phyloP scores from a whole-genome alignment of 2,888 invertebrate genomes.

The Tetramorium bicarinatum region DNA sequence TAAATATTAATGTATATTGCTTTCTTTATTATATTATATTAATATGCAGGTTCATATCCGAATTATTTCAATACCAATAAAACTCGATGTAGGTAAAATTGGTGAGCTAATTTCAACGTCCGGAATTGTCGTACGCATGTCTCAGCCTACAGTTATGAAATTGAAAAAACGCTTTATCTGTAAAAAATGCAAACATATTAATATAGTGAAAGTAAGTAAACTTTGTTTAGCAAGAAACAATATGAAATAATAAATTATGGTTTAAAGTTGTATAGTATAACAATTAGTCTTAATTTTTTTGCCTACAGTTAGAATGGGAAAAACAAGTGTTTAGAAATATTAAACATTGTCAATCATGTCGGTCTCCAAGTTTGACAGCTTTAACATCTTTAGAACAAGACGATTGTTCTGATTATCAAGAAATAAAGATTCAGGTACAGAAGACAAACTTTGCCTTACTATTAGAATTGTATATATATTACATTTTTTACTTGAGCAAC shows the following conservation, averaged over 20 bases:
- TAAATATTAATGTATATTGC: neutral
- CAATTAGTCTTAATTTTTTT: conserved; percentile 13
- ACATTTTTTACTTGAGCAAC: neutral
- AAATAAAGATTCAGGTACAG: conserved; percentile 92
- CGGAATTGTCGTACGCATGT: conserved; percentile 93
- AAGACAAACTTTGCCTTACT: conserved; percentile 6
- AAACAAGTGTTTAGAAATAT: conserved; percentile 79
- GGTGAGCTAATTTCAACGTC: conserved; percentile 83
- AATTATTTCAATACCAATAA: conserved; percentile 86
- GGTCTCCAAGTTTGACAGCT: conserved; percentile 81
- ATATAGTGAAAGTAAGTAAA: conserved; percentile 88
- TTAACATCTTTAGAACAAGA: conserved; percentile 88
- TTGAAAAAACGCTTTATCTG: conserved; percentile 92
- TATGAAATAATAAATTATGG: conserved; percentile 14
- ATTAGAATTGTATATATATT: neutral
- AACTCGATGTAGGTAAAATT: conserved; percentile 87
- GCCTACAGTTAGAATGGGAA: conserved; percentile 83
- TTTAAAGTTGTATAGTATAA: neutral
- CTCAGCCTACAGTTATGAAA: conserved; percentile 92
- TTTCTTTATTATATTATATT: neutral
- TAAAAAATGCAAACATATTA: conserved; percentile 91
- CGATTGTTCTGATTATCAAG: conserved; percentile 94
- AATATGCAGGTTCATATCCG: conserved; percentile 79
- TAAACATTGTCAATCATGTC: conserved; percentile 81
- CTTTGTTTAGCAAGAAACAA: neutral